Base-by-base conservation (phyloP, 23 tunicate genomes). In the Clavelina lepadiformis region DNA sequence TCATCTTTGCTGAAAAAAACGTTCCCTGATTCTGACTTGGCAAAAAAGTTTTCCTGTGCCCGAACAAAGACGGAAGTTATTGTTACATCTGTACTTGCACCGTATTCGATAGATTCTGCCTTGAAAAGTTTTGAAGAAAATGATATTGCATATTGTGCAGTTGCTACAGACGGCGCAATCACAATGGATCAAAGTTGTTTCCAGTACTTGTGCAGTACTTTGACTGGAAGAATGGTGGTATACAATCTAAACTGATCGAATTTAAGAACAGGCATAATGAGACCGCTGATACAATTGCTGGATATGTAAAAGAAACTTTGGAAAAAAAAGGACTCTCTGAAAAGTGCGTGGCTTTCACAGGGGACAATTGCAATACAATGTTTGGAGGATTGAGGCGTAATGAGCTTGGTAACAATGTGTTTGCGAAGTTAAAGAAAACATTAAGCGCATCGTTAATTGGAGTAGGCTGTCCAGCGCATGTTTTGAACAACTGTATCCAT, bases 71-170 rank as follows among this genome's bases (percentile, higher is more conserved):
- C 65, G 20, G 36, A 26, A 58, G 4, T 26, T 13, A 6, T 35
- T 63, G 51, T 63, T 13, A 63, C 51, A 13, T 11, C 5, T 28
- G 65, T 38, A 37, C 59, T 64, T 64, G 70, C 70, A 38, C 70
- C 57, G 34, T 67, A 67, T 67, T 49, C 73, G 33, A 67, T 67
- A 11, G 73, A 67, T 28, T n/a, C 70, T 64, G 58, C 58, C 58
- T 37, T 64, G 52, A 67, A 67, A 67, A 67, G 63, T 67, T 67
- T 67, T 67, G 24, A 67, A 67, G 73, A 67, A 67, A 67, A 67
- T 28, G 33, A 67, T 67, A 67, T 20, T 37, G 61, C 35, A 49
- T 67, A 67, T 67, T 67, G 33, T 67, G 61, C 61, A 49, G 24
- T 67, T 67, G 61, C 61, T 23, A 67, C 73, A 47, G 73, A 47